Percentiles rank a stretch among this genome's conserved stretches.
Conservation (phyloP, 2,888 invertebrate genomes). For the Plemyria rubiginata region DNA sequence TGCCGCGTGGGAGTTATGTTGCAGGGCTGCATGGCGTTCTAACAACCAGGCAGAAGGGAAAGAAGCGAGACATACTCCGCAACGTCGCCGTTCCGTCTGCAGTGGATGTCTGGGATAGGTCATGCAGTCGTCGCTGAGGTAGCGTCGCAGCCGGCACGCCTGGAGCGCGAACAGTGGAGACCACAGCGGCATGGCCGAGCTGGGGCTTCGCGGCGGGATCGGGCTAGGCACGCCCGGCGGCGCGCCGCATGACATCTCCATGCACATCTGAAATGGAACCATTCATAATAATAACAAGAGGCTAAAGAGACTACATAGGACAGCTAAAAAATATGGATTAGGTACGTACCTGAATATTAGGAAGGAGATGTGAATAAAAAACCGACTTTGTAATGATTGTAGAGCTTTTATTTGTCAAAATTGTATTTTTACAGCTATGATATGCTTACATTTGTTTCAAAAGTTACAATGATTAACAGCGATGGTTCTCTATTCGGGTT, state of each 20-base stretch:
- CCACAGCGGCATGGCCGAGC: conserved; percentile 68
- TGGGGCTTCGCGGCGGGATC: conserved; percentile 66
- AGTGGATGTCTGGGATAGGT: conserved; percentile 70
- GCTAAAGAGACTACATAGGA: background rate
- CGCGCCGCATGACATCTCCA: conserved; percentile 74
- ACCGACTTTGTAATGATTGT: conserved; percentile 81
- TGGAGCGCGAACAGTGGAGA: conserved; percentile 78
- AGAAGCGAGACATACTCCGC: conserved; percentile 93
- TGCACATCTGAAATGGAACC: conserved; percentile 71
- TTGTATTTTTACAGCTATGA: conserved; percentile 95
- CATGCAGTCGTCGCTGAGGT: conserved; percentile 82
- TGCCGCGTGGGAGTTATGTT: conserved; percentile 88
- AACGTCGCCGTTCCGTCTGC: conserved; percentile 84
- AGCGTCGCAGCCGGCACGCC: conserved; percentile 77
- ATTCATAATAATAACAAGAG: background rate
- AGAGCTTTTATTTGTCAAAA: conserved; percentile 92
- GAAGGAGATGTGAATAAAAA: conserved; percentile 55
- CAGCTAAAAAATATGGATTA: background rate
- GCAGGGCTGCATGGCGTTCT: conserved; percentile 93
- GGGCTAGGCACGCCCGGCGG: conserved; percentile 64
- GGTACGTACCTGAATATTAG: conserved; percentile 34
- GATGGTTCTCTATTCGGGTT: conserved; percentile 75
- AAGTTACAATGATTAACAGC: conserved; percentile 86
- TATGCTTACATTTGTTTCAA: conserved; percentile 94
- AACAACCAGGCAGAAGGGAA: conserved; percentile 95